Evolutionary conservation across 2,888 invertebrate species (phyloP).

Genomic region (Tachystola acroxantha): DNA sequence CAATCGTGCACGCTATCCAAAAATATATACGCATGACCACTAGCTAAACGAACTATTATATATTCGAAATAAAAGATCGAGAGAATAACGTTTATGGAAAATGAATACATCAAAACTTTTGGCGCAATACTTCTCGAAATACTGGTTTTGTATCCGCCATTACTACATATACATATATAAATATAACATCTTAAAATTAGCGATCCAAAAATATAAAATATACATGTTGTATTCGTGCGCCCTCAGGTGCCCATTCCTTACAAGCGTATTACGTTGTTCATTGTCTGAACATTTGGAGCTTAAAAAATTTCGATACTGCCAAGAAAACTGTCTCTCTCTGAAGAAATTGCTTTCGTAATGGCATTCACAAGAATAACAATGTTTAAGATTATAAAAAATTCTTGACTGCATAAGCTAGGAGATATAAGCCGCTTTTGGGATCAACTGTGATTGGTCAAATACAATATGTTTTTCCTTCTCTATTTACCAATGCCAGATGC

Average conservation of each 20-base stretch:
- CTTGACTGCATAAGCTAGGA: too few species aligned
- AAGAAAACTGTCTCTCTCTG: too few species aligned
- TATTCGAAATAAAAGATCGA: constrained; percentile 44
- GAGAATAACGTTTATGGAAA: constrained; percentile 68
- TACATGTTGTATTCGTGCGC: constrained; percentile 73
- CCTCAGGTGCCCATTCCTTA: constrained; percentile 48
- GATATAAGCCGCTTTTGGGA: too few species aligned
- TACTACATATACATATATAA: constrained; percentile 77
- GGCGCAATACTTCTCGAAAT: constrained; percentile 75
- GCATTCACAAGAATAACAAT: too few species aligned
- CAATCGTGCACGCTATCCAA: constrained; percentile 72
- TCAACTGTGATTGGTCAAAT: too few species aligned
- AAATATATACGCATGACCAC: constrained; percentile 75
- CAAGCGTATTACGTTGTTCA: too few species aligned
- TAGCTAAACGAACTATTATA: constrained; percentile 71
- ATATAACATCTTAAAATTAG: constrained; percentile 79
- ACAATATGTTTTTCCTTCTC: too few species aligned
- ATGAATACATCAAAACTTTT: constrained; percentile 77
- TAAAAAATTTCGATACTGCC: too few species aligned
- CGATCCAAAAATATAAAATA: constrained; percentile 79
- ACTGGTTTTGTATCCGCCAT: constrained; percentile 72
- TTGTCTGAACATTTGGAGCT: too few species aligned
- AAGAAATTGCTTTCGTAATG: too few species aligned
- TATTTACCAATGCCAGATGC: too few species aligned
- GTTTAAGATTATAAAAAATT: too few species aligned